These are phyloP conservation scores for Nautilus pompilius DNA, from an alignment of 1,140 invertebrate genomes.

Conservation along the genomic window DNA sequence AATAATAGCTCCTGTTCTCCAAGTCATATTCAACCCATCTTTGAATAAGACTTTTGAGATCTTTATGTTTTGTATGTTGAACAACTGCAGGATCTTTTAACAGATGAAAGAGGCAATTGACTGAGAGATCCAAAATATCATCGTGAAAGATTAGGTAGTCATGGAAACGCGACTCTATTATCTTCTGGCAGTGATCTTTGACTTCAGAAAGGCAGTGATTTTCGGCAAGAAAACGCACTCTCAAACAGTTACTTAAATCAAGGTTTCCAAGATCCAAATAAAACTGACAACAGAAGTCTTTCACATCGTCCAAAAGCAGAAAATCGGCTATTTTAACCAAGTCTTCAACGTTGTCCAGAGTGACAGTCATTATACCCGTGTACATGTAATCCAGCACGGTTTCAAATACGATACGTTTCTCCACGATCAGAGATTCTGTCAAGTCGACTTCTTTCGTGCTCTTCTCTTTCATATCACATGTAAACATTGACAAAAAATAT, in stretches of 20 bases:
- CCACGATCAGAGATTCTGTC: slow-evolving; percentile 38
- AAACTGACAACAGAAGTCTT: slow-evolving; percentile 50
- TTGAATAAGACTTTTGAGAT: slow-evolving; percentile 36
- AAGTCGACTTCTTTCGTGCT: slow-evolving; percentile 71
- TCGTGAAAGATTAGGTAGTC: slow-evolving; percentile 48
- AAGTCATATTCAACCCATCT: slow-evolving; percentile 44
- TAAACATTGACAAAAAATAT: slow-evolving; percentile 52
- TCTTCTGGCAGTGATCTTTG: slow-evolving; percentile 33
- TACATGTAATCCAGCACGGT: slow-evolving; percentile 85
- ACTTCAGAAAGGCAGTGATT: slow-evolving; percentile 47
- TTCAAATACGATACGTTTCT: slow-evolving; percentile 66
- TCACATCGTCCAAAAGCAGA: slow-evolving; percentile 63
- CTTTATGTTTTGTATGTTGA: slow-evolving; percentile 41
- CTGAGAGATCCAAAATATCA: slow-evolving; percentile 52
- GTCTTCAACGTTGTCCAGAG: slow-evolving; percentile 81
- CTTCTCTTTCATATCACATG: slow-evolving; percentile 51
- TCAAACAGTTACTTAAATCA: slow-evolving; percentile 43
- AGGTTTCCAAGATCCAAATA: slow-evolving; percentile 47
- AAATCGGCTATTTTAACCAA: slow-evolving; percentile 47
- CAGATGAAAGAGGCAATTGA: slow-evolving; percentile 31
- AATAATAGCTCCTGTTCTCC: slow-evolving; percentile 20
- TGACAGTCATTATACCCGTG: slow-evolving; percentile 67
- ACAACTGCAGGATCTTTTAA: slow-evolving; percentile 40
- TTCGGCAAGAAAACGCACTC: slow-evolving; percentile 41
- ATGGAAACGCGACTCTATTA: slow-evolving; percentile 49